These are phyloP conservation scores for Ditylenchus dipsaci DNA, from an alignment of 1,140 invertebrate species.

Conservation along the genomic window DNA sequence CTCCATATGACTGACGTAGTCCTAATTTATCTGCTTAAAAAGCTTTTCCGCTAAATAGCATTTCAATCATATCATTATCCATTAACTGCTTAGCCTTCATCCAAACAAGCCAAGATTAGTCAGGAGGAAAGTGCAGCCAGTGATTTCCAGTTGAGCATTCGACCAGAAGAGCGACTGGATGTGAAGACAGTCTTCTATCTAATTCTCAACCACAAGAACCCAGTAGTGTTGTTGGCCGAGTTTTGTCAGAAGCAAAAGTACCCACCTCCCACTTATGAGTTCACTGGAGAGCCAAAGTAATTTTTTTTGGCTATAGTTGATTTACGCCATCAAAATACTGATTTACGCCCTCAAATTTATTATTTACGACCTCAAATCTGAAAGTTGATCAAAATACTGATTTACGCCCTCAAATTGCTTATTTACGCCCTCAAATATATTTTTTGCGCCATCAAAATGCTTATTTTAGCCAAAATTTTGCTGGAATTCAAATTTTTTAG, in stretches of 20 bases:
- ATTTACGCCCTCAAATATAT: no score
- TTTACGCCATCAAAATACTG: no score
- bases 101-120: background rate
- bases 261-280: background rate
- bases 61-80: constrained; percentile 2
- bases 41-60: background rate
- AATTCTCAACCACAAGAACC: background rate
- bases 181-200: constrained; percentile 1
- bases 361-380: no score
- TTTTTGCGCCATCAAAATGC: no score
- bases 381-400: no score
- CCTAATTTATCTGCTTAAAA: background rate
- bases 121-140: background rate
- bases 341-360: no score
- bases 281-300: background rate
- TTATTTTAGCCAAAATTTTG: no score
- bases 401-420: no score
- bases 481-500: no score
- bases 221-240: background rate
- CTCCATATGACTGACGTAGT: no score
- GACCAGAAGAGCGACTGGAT: background rate
- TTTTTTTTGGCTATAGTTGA: no score
- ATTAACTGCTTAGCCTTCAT: constrained; percentile 1
- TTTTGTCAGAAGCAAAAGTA: background rate
- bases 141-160: constrained; percentile 3